These are phyloP conservation scores for Automeris io DNA, from an alignment of 2,888 invertebrate species.

Conservation along the genomic window DNA sequence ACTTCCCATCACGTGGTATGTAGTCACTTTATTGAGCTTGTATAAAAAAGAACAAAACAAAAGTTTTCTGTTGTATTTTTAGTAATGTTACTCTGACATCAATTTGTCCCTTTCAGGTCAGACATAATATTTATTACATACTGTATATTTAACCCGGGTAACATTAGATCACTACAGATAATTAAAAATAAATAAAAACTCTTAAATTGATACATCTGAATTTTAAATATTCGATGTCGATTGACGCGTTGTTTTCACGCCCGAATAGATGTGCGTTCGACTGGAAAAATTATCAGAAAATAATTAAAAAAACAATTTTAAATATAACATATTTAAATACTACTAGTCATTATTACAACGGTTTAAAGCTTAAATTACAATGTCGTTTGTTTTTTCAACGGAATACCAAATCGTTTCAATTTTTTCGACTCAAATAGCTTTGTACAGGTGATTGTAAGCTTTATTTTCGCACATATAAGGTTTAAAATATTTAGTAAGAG, in stretches of 20 bases:
- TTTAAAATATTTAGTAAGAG: slow-evolving; percentile 12
- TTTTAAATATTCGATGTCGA: slow-evolving; percentile 46
- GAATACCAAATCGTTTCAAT: not conserved
- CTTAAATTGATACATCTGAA: slow-evolving; percentile 43
- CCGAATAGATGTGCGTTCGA: slow-evolving; percentile 47
- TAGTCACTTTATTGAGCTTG: no score
- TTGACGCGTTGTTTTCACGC: slow-evolving; percentile 48
- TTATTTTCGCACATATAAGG: slow-evolving; percentile 3
- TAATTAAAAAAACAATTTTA: slow-evolving; percentile 17
- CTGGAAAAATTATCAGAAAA: slow-evolving; percentile 48
- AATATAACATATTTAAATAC: not conserved
- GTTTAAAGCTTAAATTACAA: not conserved
- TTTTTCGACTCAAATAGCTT: not conserved
- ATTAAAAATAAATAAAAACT: slow-evolving; percentile 26
- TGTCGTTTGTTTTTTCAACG: not conserved
- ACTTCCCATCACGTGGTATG: no score
- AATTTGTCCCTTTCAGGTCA: no score
- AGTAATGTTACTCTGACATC: no score
- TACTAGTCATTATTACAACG: not conserved
- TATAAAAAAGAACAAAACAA: no score
- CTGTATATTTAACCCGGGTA: no score
- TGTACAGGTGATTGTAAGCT: not conserved
- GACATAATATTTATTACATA: no score
- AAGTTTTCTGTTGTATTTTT: no score
- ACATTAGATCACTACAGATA: slow-evolving; percentile 11